A percentile compares a stretch with the other conserved stretches of the same genome.
Evolutionary conservation across 2,113 vertebrate genomes (phyloP).

Genomic region (Urocolius indicus): DNA sequence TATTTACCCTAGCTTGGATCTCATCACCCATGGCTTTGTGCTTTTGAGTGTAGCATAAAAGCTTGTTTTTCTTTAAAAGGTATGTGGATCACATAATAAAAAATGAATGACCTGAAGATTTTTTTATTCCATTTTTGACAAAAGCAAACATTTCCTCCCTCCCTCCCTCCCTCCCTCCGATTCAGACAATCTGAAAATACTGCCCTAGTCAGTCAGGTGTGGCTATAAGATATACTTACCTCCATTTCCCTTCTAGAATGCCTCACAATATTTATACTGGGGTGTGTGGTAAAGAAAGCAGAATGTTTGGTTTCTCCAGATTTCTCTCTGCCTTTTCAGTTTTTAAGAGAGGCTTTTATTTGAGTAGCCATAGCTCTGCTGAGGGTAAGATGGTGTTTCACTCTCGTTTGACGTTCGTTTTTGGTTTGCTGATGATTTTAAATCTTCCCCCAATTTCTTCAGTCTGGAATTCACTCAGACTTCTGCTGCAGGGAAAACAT

Average conservation of each 20-base stretch:
- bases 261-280: neutral
- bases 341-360: neutral
- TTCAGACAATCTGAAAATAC: neutral
- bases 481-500: conserved; percentile 18
- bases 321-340: neutral
- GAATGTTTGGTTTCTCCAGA: neutral
- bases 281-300: neutral
- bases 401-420: neutral
- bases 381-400: neutral
- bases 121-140: neutral
- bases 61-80: neutral
- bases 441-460: neutral
- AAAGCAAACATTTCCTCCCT: neutral
- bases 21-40: neutral
- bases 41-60: neutral
- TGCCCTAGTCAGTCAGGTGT: neutral
- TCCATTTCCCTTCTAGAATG: neutral
- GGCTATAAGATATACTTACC: neutral
- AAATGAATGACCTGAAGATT: neutral
- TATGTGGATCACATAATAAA: neutral
- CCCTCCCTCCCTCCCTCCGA: too few species aligned
- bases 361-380: neutral
- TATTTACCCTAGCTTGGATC: neutral
- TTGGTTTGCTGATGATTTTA: neutral
- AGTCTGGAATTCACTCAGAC: conserved; percentile 14